These are phyloP conservation scores for Poeciliopsis turrubarensis DNA, from an alignment of 2,113 vertebrate genomes.

Conservation along the genomic window DNA sequence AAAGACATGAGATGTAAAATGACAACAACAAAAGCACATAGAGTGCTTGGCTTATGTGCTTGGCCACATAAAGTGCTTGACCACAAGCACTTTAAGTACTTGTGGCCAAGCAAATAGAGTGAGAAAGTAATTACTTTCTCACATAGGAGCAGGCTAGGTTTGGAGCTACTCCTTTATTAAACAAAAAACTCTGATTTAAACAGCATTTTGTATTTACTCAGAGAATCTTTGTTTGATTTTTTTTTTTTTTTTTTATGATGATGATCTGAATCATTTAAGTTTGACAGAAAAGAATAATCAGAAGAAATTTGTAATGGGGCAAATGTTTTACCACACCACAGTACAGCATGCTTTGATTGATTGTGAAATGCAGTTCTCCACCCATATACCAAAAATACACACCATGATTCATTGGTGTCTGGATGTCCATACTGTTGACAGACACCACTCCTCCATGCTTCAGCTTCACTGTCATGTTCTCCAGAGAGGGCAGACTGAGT, in stretches of 20 bases:
- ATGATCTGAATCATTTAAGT: background rate
- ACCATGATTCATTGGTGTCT: constrained; percentile 90
- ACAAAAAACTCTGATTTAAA: background rate
- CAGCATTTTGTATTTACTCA: background rate
- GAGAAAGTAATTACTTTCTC: no score
- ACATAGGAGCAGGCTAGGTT: no score
- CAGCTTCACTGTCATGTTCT: constrained; percentile 87
- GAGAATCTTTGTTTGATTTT: background rate
- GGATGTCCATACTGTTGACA: constrained; percentile 89
- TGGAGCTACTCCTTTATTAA: no score
- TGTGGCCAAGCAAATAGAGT: no score
- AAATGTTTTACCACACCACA: no score
- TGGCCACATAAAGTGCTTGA: no score
- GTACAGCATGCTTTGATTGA: background rate
- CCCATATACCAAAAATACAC: constrained; percentile 2
- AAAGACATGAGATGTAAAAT: no score
- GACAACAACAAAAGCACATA: no score
- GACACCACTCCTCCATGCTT: constrained; percentile 91
- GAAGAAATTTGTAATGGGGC: no score
- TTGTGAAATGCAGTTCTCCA: background rate
- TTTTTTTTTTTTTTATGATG: background rate
- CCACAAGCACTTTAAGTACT: no score
- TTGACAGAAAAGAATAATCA: background rate
- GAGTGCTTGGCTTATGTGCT: no score
- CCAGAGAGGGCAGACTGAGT: constrained; percentile 80